Evolutionary conservation across 2,888 invertebrate genomes (phyloP).

Genomic region (Allacma fusca): DNA sequence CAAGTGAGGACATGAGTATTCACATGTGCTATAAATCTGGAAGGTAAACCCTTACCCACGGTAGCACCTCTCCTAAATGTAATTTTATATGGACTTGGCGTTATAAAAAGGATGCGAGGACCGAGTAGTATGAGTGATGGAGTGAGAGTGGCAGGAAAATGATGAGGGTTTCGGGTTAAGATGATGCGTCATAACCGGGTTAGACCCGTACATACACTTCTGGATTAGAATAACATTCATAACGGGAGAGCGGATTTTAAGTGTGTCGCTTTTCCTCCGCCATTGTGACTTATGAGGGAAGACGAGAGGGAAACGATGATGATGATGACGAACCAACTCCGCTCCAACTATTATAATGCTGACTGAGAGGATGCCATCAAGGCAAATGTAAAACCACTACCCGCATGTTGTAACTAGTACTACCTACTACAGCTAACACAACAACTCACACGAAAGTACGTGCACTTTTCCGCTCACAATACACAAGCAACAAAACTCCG

Average conservation of each 20-base stretch:
- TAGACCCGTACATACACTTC: constrained; percentile 3
- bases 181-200: constrained; percentile 41
- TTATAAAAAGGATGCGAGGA: neutral
- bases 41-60: no score
- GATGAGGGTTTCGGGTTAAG: constrained; percentile 43
- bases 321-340: constrained; percentile 6
- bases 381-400: neutral
- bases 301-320: constrained; percentile 18
- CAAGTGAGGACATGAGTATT: no score
- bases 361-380: constrained; percentile 23
- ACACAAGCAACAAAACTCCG: no score
- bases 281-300: constrained; percentile 32
- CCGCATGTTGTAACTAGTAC: no score
- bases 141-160: constrained; percentile 42
- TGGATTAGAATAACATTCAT: constrained; percentile 46
- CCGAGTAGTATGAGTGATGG: constrained; percentile 31
- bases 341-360: neutral
- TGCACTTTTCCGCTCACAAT: neutral
- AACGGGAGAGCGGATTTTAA: constrained; percentile 42
- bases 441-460: neutral
- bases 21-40: no score
- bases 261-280: constrained; percentile 33
- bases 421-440: constrained; percentile 1
- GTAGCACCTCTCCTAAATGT: no score
- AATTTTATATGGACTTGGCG: no score